Conservation (phyloP, 1,140 invertebrate species). For the Cryptotermes secundus region DNA sequence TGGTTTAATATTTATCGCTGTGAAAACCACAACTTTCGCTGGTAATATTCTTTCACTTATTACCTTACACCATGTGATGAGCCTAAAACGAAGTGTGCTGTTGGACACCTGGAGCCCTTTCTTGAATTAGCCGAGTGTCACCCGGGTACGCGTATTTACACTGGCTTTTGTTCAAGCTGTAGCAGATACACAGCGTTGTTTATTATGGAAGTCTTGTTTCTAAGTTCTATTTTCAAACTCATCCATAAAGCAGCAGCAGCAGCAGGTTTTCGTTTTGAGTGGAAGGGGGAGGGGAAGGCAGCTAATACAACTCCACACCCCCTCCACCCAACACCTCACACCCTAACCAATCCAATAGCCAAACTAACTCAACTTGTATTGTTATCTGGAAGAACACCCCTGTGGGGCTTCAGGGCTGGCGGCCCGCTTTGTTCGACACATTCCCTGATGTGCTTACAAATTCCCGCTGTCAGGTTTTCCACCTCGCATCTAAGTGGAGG, state of each 20-base stretch:
- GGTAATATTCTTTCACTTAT: too few species aligned
- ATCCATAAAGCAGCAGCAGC: neutral
- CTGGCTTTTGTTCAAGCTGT: conserved; percentile 1
- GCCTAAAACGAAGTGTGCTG: too few species aligned
- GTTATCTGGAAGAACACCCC: conserved; percentile 1
- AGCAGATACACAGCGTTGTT: neutral
- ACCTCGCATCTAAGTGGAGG: neutral
- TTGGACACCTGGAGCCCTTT: neutral
- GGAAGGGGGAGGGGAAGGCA: conserved; percentile 4
- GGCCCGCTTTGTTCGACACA: conserved; percentile 26
- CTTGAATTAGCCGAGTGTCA: neutral
- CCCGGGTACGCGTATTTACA: neutral
- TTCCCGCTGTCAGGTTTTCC: conserved; percentile 17
- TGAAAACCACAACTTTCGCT: too few species aligned
- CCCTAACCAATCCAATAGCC: conserved; percentile 17
- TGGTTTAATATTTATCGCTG: too few species aligned
- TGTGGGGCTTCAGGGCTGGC: neutral
- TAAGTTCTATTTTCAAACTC: conserved; percentile 3
- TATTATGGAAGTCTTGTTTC: conserved; percentile 8
- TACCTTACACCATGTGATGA: too few species aligned
- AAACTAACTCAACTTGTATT: conserved; percentile 19
- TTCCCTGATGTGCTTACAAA: conserved; percentile 17
- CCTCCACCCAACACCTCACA: neutral
- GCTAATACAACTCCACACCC: conserved; percentile 6
- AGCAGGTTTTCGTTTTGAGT: neutral